These are phyloP conservation scores for Lamellibrachia satsuma DNA, from an alignment of 2,888 invertebrate species.

Conservation along the genomic window DNA sequence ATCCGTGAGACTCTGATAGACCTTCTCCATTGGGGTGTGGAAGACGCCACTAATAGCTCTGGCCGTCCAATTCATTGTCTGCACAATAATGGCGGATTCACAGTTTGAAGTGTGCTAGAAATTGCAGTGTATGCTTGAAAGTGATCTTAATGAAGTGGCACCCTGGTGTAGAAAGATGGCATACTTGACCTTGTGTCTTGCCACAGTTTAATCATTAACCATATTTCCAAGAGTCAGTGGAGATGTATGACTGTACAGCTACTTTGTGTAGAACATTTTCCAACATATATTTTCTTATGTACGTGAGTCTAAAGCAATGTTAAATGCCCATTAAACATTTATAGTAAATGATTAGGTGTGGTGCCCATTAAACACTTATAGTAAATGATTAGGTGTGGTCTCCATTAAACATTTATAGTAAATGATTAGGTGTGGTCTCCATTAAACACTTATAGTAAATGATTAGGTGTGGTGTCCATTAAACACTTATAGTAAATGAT, in stretches of 20 bases:
- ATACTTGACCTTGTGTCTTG: not conserved
- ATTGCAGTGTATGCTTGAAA: not conserved
- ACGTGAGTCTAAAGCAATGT: too few relatives aligned
- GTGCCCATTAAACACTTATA: too few relatives aligned
- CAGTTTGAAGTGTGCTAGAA: not conserved
- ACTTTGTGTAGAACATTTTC: too few relatives aligned
- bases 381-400: too few relatives aligned
- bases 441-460: too few relatives aligned
- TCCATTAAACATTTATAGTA: too few relatives aligned
- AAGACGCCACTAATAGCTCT: not conserved
- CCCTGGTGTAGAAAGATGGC: not conserved
- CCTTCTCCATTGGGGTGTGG: not conserved
- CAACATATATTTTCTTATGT: too few relatives aligned
- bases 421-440: too few relatives aligned
- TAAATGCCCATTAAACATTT: too few relatives aligned
- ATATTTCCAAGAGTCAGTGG: not conserved
- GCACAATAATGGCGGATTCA: not conserved
- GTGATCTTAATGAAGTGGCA: not conserved
- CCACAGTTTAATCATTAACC: not conserved
- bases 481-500: too few relatives aligned
- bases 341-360: too few relatives aligned
- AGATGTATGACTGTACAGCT: not conserved
- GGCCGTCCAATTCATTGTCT: not conserved
- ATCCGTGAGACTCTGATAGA: not conserved
- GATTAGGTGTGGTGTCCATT: too few relatives aligned